Percentiles rank a stretch among this genome's conserved stretches.
Conservation (phyloP, 2,888 invertebrate genomes). For the Thymelicus acteon region DNA sequence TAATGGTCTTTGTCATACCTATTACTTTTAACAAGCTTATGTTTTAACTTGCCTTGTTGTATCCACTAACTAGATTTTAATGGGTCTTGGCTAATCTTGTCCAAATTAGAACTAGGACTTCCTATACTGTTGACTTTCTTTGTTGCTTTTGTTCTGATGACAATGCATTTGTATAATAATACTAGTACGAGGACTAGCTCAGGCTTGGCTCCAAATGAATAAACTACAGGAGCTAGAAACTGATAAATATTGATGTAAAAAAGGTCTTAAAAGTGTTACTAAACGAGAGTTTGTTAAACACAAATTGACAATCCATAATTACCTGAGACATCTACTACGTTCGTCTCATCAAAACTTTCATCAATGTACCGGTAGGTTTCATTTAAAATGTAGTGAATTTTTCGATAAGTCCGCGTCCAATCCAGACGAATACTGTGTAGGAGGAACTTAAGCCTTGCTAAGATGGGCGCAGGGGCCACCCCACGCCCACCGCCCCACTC, state of each 20-base stretch:
- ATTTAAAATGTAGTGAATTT: slow-evolving; percentile 36
- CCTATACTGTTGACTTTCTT: too few species aligned
- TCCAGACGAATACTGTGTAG: slow-evolving; percentile 52
- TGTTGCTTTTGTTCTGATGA: too few species aligned
- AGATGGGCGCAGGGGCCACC: slow-evolving; percentile 26
- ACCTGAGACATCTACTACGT: not conserved
- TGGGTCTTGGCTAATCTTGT: too few species aligned
- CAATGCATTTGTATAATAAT: too few species aligned
- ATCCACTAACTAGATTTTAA: too few species aligned
- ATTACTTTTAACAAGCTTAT: too few species aligned
- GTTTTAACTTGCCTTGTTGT: too few species aligned
- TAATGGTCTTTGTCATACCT: not conserved
- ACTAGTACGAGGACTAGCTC: too few species aligned
- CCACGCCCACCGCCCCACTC: slow-evolving; percentile 20
- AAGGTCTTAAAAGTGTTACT: not conserved
- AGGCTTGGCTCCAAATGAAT: too few species aligned
- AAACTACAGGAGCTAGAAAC: too few species aligned
- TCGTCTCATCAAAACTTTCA: slow-evolving; percentile 8
- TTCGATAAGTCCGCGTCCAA: slow-evolving; percentile 39
- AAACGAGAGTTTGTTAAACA: not conserved
- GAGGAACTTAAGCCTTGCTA: slow-evolving; percentile 38
- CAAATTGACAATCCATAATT: not conserved
- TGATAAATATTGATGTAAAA: not conserved
- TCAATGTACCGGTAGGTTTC: slow-evolving; percentile 6
- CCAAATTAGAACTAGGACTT: too few species aligned